Evolutionary conservation across 2,113 vertebrate species (phyloP).

Genomic region (Sigmodon hispidus): DNA sequence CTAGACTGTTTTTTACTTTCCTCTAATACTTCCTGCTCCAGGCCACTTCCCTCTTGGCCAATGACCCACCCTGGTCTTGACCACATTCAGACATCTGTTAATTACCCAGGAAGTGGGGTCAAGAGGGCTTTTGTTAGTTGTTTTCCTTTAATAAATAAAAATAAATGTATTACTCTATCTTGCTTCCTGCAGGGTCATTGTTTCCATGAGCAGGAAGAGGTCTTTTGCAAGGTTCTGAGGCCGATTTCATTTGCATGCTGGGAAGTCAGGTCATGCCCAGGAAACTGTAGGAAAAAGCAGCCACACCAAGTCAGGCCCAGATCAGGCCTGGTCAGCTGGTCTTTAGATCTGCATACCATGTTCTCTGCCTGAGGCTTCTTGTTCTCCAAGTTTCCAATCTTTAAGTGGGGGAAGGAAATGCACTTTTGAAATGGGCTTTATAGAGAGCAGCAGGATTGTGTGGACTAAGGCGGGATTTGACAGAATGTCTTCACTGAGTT

Average conservation of each 20-base stretch:
- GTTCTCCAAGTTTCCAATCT: background rate
- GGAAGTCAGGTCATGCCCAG: background rate
- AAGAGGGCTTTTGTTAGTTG: constrained; percentile 57
- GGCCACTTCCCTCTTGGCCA: constrained; percentile 64
- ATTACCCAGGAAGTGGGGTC: constrained; percentile 57
- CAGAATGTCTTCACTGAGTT: background rate
- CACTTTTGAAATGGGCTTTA: background rate
- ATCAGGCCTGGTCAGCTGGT: background rate
- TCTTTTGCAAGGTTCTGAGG: background rate
- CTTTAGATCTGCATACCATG: background rate
- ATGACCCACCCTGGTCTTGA: constrained; percentile 31
- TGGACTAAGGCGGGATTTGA: background rate
- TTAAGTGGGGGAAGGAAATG: background rate
- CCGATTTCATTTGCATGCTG: constrained; percentile 66
- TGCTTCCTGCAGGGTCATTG: constrained; percentile 74
- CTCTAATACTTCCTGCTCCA: constrained; percentile 13
- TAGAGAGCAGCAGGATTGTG: background rate
- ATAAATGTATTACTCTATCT: constrained; percentile 70
- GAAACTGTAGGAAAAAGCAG: background rate
- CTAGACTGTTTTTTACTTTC: background rate
- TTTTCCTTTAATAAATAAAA: constrained; percentile 76
- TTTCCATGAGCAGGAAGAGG: constrained; percentile 68
- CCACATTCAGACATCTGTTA: constrained; percentile 60
- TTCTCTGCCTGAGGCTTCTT: background rate
- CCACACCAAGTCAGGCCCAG: background rate